Conservation (phyloP, 1,140 invertebrate genomes). For the Anthonomus grandis region DNA sequence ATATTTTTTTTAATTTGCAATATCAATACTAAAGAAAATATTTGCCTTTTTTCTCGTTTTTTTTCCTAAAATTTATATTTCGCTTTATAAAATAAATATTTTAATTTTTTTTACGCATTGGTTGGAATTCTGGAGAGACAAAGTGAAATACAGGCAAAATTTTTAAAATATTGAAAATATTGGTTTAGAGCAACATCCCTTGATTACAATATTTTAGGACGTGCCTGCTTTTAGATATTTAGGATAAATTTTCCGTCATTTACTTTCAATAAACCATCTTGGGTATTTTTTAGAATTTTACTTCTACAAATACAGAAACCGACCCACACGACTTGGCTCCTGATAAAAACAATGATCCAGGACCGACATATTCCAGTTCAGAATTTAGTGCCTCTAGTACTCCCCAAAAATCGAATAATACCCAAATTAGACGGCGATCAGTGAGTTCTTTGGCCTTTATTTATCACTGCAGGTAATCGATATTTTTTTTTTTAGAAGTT, state of each 20-base stretch:
- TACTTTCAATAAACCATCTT: neutral
- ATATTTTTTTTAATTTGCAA: too few relatives aligned
- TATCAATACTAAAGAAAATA: too few relatives aligned
- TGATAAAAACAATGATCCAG: conserved; percentile 27
- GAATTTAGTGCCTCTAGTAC: conserved; percentile 43
- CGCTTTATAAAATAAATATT: too few relatives aligned
- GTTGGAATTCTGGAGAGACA: too few relatives aligned
- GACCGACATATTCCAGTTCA: conserved; percentile 16
- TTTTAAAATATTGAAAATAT: too few relatives aligned
- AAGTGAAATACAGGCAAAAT: too few relatives aligned
- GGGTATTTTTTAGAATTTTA: conserved; percentile 15
- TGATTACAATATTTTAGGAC: too few relatives aligned
- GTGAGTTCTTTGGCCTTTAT: conserved; percentile 49
- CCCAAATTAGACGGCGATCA: conserved; percentile 45
- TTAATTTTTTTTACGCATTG: too few relatives aligned
- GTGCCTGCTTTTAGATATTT: neutral
- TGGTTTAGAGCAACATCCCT: too few relatives aligned
- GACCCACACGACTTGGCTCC: conserved; percentile 30
- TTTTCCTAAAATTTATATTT: too few relatives aligned
- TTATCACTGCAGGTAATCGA: conserved; percentile 43
- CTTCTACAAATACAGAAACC: conserved; percentile 10
- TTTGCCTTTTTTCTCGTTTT: too few relatives aligned
- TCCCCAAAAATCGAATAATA: conserved; percentile 39
- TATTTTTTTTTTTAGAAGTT: neutral
- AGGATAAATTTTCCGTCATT: neutral